Percentiles rank a stretch among this genome's conserved stretches.
These are phyloP conservation scores for Pollenia amentaria DNA, from an alignment of 2,888 invertebrate species.

Conservation along the genomic window DNA sequence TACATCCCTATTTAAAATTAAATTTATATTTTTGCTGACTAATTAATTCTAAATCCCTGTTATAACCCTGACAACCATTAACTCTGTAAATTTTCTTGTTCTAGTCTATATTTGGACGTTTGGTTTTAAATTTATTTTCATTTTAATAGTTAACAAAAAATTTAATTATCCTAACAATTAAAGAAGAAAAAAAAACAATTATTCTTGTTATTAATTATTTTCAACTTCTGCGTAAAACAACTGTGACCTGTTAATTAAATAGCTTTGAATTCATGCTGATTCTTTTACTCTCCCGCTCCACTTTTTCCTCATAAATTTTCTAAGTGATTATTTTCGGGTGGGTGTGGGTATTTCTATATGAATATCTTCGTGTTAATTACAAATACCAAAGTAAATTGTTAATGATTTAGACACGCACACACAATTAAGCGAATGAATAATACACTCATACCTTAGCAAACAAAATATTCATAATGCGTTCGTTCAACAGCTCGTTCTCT, in stretches of 20 bases:
- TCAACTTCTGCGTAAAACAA: constrained; percentile 35
- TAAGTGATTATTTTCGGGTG: too few species aligned
- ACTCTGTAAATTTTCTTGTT: too few species aligned
- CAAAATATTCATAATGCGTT: background rate
- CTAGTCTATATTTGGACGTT: too few species aligned
- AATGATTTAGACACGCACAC: constrained; percentile 32
- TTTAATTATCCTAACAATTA: too few species aligned
- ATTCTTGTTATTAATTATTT: constrained; percentile 43
- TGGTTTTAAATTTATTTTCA: too few species aligned
- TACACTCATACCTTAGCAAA: background rate
- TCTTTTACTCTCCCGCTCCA: background rate
- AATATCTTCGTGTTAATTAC: too few species aligned
- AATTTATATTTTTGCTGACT: too few species aligned
- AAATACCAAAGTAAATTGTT: background rate
- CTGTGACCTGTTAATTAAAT: constrained; percentile 54
- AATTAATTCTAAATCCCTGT: too few species aligned
- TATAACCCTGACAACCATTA: too few species aligned
- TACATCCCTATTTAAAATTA: too few species aligned
- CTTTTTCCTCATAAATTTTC: constrained; percentile 17
- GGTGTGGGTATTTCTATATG: too few species aligned
- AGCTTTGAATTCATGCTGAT: background rate
- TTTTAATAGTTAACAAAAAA: too few species aligned
- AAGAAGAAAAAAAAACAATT: background rate
- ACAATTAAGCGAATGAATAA: constrained; percentile 6
- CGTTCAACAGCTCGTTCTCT: background rate